A percentile compares a stretch with the other conserved stretches of the same genome.
Evolutionary conservation across 2,113 vertebrate genomes (phyloP).

Genomic region (Panthera tigris): DNA sequence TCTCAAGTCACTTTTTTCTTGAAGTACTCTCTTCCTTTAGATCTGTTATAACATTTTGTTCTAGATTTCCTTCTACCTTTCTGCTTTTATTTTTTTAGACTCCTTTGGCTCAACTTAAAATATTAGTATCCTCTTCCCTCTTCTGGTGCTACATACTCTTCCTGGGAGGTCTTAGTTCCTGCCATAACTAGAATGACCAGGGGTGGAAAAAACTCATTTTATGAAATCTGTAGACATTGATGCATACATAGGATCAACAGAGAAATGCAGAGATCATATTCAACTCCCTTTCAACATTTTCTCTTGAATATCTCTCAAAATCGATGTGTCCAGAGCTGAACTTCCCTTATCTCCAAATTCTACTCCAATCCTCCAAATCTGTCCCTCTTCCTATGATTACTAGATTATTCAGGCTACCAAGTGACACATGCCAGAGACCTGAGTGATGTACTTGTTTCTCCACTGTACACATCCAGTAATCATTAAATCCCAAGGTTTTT

Average conservation of each 20-base stretch:
- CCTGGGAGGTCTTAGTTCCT: neutral
- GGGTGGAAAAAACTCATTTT: neutral
- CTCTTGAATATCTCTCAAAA: neutral
- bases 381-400: neutral
- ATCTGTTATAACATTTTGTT: neutral
- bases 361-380: neutral
- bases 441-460: neutral
- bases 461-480: neutral
- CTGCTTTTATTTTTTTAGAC: neutral
- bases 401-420: neutral
- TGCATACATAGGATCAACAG: neutral
- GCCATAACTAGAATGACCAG: neutral
- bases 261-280: neutral
- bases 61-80: neutral
- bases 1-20: neutral
- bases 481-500: neutral
- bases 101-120: neutral
- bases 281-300: neutral
- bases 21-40: neutral
- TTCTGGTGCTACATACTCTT: neutral
- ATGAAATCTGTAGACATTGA: neutral
- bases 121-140: neutral
- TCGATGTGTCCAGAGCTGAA: neutral
- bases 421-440: neutral
- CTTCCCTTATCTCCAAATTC: neutral